Percentiles rank a stretch among this genome's conserved stretches.
Conservation (phyloP, 64 coral and sea anemone genomes). For the Platygyra sinensis region DNA sequence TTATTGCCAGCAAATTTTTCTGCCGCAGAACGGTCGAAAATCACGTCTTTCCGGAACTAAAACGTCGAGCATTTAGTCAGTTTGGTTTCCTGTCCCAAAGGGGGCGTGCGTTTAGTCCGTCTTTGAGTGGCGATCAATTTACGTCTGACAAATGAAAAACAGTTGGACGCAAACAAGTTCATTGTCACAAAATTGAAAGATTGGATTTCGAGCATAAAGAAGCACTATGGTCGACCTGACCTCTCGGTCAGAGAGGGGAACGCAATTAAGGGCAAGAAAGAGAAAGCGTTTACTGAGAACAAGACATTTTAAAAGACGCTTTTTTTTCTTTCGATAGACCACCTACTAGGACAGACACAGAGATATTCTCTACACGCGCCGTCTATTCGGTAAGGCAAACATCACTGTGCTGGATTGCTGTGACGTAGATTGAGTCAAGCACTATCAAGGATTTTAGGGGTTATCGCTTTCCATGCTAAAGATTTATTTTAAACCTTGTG, state of each 20-base stretch:
- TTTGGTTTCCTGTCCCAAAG: neutral
- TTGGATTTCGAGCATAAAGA: slow-evolving; percentile 8
- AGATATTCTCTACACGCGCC: neutral
- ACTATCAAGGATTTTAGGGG: too few species aligned
- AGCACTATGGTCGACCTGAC: neutral
- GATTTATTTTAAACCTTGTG: neutral
- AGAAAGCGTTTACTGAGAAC: neutral
- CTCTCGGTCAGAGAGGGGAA: neutral
- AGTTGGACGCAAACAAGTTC: slow-evolving; percentile 32
- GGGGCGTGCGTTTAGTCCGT: neutral
- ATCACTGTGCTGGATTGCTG: neutral
- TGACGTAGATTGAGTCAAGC: neutral
- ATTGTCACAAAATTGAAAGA: slow-evolving; percentile 46
- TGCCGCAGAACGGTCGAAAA: neutral
- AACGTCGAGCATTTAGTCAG: neutral
- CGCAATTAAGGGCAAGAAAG: neutral
- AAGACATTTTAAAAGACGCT: neutral
- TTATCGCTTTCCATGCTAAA: neutral
- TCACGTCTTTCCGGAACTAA: neutral
- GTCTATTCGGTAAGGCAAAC: neutral
- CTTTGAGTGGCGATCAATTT: slow-evolving; percentile 40
- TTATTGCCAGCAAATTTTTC: neutral
- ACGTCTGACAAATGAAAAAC: slow-evolving; percentile 26
- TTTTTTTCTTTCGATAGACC: neutral
- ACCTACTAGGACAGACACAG: neutral